Evolutionary conservation across 1,140 invertebrate genomes (phyloP).

Genomic region (Platorchestia sp.): DNA sequence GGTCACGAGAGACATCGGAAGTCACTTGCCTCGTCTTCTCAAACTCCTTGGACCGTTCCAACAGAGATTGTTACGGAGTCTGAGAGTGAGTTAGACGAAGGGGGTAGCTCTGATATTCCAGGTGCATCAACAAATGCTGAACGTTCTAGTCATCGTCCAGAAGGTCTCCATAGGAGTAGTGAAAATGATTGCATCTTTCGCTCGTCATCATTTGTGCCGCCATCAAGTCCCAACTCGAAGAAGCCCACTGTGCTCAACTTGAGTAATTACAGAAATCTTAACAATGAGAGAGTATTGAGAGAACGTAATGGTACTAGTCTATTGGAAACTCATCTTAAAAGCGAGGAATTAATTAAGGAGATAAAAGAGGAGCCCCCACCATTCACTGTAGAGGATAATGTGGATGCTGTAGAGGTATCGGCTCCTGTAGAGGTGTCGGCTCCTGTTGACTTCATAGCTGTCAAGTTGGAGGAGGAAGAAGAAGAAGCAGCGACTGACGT

Average conservation of each 20-base stretch:
- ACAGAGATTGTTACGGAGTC: not conserved
- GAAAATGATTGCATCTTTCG: not conserved
- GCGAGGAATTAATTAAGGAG: not conserved
- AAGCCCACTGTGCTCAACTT: not conserved
- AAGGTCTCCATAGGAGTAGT: not conserved
- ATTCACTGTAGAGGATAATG: not conserved
- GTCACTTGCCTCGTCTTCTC: not conserved
- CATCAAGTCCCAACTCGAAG: not conserved
- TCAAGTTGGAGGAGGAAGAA: conserved; percentile 12
- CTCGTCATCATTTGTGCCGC: not conserved
- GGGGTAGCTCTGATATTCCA: not conserved
- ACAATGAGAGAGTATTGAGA: not conserved
- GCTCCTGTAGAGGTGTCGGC: not conserved
- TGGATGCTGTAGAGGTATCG: not conserved
- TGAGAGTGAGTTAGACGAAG: not conserved
- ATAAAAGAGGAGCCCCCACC: not conserved
- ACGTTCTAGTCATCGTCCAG: not conserved
- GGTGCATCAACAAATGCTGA: not conserved
- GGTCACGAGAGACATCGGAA: not conserved
- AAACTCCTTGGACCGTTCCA: not conserved
- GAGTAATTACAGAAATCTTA: not conserved
- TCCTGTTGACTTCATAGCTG: not conserved
- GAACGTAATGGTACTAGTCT: not conserved
- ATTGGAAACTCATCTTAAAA: not conserved
- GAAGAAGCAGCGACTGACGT: not conserved